Evolutionary conservation across 2,113 vertebrate genomes (phyloP).

Genomic region (Bungarus multicinctus): DNA sequence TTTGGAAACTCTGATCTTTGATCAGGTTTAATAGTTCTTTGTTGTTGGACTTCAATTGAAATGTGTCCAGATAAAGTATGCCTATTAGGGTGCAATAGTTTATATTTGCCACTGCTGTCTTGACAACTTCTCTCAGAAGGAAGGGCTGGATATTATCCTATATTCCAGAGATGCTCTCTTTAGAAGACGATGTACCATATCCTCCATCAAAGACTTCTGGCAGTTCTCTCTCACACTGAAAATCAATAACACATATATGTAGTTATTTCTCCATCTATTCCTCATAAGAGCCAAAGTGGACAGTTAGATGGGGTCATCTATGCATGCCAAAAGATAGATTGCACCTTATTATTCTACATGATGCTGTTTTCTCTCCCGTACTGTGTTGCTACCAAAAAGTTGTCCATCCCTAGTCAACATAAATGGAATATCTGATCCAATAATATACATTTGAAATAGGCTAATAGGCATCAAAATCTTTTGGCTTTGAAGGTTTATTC

Average conservation of each 20-base stretch:
- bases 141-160: background rate
- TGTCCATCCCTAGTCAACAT: background rate
- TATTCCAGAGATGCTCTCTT: background rate
- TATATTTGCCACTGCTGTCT: background rate
- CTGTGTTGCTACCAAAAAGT: background rate
- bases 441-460: background rate
- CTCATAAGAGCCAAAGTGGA: background rate
- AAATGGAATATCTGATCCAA: background rate
- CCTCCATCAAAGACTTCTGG: background rate
- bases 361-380: background rate
- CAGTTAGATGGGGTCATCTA: background rate
- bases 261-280: background rate
- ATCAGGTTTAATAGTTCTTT: background rate
- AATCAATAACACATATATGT: background rate
- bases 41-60: background rate
- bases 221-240: background rate
- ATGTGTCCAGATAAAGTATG: background rate
- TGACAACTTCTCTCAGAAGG: background rate
- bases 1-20: background rate
- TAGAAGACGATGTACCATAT: background rate
- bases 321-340: background rate
- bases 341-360: background rate
- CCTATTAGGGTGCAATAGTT: background rate
- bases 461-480: background rate
- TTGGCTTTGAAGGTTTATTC: background rate